Evolutionary conservation across 2,797 vertebrate species (phyloP).

Genomic region (Borostomias antarcticus): DNA sequence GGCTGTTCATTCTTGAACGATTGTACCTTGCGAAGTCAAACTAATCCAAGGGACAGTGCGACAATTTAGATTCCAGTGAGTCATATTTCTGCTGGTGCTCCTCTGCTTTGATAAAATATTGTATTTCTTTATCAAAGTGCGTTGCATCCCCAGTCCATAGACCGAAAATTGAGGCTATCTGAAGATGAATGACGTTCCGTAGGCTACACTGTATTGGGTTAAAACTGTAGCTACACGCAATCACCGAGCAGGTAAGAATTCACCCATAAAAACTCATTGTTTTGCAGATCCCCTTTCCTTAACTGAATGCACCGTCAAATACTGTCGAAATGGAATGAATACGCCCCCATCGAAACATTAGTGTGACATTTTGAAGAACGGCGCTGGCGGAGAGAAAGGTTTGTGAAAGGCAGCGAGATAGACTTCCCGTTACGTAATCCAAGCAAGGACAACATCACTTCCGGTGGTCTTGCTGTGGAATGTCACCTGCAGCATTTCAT

Average conservation of each 20-base stretch:
- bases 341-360: no score
- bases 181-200: background rate
- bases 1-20: background rate
- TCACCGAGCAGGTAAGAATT: background rate
- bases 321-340: no score
- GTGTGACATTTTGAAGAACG: background rate
- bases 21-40: background rate
- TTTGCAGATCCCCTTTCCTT: no score
- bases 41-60: conserved; percentile 43
- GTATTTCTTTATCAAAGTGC: background rate
- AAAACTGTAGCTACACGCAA: background rate
- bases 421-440: conserved; percentile 18
- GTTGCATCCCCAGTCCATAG: background rate
- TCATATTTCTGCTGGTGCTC: background rate
- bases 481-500: background rate
- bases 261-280: no score
- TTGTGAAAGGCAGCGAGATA: background rate
- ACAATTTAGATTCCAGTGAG: conserved; percentile 45
- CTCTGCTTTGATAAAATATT: background rate
- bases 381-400: background rate
- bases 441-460: conserved; percentile 37
- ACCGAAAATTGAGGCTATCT: no score
- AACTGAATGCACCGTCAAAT: no score
- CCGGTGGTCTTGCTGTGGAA: conserved; percentile 28
- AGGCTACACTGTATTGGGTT: background rate